A percentile compares a stretch with the other conserved stretches of the same genome.
Conservation (phyloP, 2,888 invertebrate species). For the Oscheius onirici region DNA sequence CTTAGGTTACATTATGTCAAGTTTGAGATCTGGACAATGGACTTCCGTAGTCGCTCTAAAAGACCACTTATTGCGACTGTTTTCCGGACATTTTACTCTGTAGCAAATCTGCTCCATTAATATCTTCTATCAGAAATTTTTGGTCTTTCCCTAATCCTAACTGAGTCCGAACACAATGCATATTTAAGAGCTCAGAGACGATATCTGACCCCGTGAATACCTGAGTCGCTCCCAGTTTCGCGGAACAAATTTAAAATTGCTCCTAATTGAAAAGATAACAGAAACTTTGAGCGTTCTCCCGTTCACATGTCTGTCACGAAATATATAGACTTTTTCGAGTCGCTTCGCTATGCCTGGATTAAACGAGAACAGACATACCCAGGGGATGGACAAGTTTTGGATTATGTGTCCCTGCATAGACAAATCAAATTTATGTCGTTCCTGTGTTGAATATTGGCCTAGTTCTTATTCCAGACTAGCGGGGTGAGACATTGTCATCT, state of each 20-base stretch:
- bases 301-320: no score
- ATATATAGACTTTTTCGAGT: no score
- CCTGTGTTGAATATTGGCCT: conserved; percentile 21
- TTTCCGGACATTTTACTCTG: no score
- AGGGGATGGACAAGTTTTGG: conserved; percentile 31
- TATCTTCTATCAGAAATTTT: no score
- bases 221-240: neutral
- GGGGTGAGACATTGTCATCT: neutral
- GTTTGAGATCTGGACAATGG: conserved; percentile 16
- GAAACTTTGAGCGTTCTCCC: no score
- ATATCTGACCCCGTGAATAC: conserved; percentile 17
- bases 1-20: conserved; percentile 24
- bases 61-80: conserved; percentile 8
- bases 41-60: conserved; percentile 8
- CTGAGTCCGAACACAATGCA: conserved; percentile 1
- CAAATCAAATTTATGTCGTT: conserved; percentile 28
- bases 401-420: conserved; percentile 24
- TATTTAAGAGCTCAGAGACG: conserved; percentile 7
- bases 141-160: no score
- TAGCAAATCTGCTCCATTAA: no score
- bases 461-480: neutral
- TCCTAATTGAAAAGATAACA: no score
- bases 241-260: no score
- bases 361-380: conserved; percentile 1
- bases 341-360: no score